Evolutionary conservation across 2,113 vertebrate genomes (phyloP).

Genomic region (Speoplatyrhinus poulsoni): DNA sequence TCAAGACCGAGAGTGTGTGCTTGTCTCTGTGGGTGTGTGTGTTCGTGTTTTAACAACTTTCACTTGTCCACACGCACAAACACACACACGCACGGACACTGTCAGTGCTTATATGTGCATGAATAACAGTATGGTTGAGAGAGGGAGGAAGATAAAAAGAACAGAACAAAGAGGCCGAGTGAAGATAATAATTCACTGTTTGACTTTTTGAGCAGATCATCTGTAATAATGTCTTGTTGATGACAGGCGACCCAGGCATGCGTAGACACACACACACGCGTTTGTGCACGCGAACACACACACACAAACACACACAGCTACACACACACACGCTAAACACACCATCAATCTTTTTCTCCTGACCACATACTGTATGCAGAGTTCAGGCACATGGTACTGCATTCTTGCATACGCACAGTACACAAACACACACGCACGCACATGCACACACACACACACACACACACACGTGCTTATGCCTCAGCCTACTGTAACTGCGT

Average conservation of each 20-base stretch:
- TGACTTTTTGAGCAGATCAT: slow-evolving; percentile 8
- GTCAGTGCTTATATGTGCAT: neutral
- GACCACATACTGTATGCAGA: neutral
- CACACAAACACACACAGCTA: neutral
- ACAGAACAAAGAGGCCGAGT: neutral
- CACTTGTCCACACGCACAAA: neutral
- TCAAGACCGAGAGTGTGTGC: slow-evolving; percentile 2
- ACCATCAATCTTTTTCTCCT: neutral
- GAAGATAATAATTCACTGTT: neutral
- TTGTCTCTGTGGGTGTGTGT: neutral
- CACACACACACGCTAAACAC: neutral
- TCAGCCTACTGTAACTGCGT: neutral
- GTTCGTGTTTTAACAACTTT: no score
- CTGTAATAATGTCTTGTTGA: slow-evolving; percentile 24
- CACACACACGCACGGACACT: neutral
- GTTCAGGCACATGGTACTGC: no score
- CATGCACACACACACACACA: neutral
- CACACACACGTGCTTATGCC: neutral
- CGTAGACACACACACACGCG: neutral
- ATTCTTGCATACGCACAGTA: no score
- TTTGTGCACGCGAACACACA: neutral
- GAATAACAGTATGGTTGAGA: slow-evolving; percentile 7
- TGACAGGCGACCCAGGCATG: slow-evolving; percentile 1
- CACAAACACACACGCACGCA: slow-evolving; percentile 4
- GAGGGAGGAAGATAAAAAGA: neutral